These are phyloP conservation scores for Homarus americanus DNA, from an alignment of 1,140 invertebrate species.

Conservation along the genomic window DNA sequence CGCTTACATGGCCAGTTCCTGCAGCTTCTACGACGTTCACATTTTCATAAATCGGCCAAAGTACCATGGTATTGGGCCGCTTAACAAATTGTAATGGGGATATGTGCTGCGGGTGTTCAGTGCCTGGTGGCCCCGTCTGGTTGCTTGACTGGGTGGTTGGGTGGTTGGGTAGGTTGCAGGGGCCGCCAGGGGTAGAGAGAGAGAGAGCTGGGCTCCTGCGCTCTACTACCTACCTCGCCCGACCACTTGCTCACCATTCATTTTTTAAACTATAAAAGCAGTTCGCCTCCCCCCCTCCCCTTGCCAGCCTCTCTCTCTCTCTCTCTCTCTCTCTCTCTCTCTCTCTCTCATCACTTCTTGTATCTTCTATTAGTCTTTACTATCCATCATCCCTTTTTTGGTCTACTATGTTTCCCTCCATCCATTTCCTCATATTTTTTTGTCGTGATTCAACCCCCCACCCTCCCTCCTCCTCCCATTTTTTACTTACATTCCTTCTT, in stretches of 20 bases:
- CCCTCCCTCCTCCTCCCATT: too few species aligned
- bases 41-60: conserved; percentile 70
- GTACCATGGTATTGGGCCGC: conserved; percentile 64
- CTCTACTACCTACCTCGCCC: conserved; percentile 4
- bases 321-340: neutral
- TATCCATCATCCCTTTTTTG: too few species aligned
- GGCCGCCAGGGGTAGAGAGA: neutral
- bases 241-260: conserved; percentile 32
- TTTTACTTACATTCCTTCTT: too few species aligned
- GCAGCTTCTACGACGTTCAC: conserved; percentile 60
- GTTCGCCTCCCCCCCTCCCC: neutral
- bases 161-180: neutral
- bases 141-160: neutral
- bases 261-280: conserved; percentile 28
- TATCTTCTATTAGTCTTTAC: too few species aligned
- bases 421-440: too few species aligned
- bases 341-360: neutral
- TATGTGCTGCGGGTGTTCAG: conserved; percentile 46
- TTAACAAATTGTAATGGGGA: conserved; percentile 72
- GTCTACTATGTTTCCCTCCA: too few species aligned
- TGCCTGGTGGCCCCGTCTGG: neutral
- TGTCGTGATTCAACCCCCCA: too few species aligned
- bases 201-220: neutral
- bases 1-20: conserved; percentile 54
- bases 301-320: neutral